phyloP scores from a whole-genome alignment of 2,888 invertebrate species.

The Himalopsyche japonica region DNA sequence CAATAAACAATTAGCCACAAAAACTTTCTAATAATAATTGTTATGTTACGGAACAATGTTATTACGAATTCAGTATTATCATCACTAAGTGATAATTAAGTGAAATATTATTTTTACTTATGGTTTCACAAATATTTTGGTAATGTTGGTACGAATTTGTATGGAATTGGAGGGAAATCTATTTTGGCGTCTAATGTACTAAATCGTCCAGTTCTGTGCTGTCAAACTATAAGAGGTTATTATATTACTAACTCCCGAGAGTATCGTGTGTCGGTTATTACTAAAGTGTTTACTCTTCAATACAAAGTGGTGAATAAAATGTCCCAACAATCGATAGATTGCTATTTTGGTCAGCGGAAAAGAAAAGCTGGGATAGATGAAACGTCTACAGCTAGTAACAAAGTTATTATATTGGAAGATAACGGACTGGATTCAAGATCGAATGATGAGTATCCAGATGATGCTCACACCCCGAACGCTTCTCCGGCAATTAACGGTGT shows the following conservation, averaged over 20 bases:
- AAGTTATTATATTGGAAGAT: constrained; percentile 52
- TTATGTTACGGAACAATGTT: too few species aligned
- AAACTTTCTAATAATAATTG: too few species aligned
- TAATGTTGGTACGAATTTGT: neutral
- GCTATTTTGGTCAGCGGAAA: constrained; percentile 74
- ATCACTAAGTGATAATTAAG: neutral
- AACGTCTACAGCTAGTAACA: constrained; percentile 58
- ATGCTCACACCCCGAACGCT: constrained; percentile 13
- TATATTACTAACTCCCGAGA: neutral
- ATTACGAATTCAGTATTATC: too few species aligned
- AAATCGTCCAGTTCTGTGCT: neutral
- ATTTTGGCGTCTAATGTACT: neutral
- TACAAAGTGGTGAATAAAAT: constrained; percentile 49
- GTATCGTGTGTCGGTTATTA: neutral
- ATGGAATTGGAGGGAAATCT: constrained; percentile 28
- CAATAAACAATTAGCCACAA: too few species aligned
- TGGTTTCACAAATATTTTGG: neutral
- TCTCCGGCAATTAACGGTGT: constrained; percentile 14
- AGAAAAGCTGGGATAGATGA: constrained; percentile 70
- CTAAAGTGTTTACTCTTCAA: neutral
- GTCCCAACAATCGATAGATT: constrained; percentile 77
- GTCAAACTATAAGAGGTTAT: neutral
- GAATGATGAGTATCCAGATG: neutral
- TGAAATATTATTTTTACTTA: neutral
- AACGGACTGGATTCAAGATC: neutral